A percentile compares a stretch with the other conserved stretches of the same genome.
Evolutionary conservation across 2,888 invertebrate species (phyloP).

Genomic region (Drosophila nigricruria): DNA sequence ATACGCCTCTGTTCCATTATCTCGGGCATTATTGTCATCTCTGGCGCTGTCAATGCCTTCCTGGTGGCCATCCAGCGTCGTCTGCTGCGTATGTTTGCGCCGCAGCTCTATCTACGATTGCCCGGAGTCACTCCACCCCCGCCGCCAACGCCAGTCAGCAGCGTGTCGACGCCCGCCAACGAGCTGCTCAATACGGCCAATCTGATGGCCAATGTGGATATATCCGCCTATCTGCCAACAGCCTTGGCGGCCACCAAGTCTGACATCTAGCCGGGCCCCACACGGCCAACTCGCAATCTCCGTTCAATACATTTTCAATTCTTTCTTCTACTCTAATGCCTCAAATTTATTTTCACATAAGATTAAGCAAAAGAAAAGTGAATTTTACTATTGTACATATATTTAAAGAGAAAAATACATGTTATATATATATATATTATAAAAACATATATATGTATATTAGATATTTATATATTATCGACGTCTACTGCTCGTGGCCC

Average conservation of each 20-base stretch:
- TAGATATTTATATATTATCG: slow-evolving; percentile 7
- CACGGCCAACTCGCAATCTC: slow-evolving; percentile 41
- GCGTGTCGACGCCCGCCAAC: slow-evolving; percentile 48
- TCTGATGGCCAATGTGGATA: slow-evolving; percentile 75
- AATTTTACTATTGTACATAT: slow-evolving; percentile 41
- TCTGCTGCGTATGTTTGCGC: slow-evolving; percentile 66
- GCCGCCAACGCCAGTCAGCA: not conserved
- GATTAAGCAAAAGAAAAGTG: slow-evolving; percentile 38
- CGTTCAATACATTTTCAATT: slow-evolving; percentile 14
- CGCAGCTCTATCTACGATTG: slow-evolving; percentile 64
- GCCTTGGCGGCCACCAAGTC: slow-evolving; percentile 53
- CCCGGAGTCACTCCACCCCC: slow-evolving; percentile 4
- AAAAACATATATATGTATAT: slow-evolving; percentile 7
- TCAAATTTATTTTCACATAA: slow-evolving; percentile 2
- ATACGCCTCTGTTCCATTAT: slow-evolving; percentile 95
- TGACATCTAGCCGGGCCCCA: slow-evolving; percentile 16
- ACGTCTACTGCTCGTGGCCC: slow-evolving; percentile 38
- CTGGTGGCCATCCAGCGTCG: slow-evolving; percentile 65
- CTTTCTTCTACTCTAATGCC: slow-evolving; percentile 11
- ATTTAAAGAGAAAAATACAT: slow-evolving; percentile 14
- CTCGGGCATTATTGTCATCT: slow-evolving; percentile 96
- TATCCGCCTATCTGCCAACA: slow-evolving; percentile 68
- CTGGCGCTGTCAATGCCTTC: slow-evolving; percentile 84
- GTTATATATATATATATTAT: slow-evolving; percentile 25
- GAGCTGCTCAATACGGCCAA: slow-evolving; percentile 80